Evolutionary conservation across 1,140 invertebrate genomes (phyloP), one percentile per base, ranked within the genome.

Genomic region (Parasteatoda tepidariorum): DNA sequence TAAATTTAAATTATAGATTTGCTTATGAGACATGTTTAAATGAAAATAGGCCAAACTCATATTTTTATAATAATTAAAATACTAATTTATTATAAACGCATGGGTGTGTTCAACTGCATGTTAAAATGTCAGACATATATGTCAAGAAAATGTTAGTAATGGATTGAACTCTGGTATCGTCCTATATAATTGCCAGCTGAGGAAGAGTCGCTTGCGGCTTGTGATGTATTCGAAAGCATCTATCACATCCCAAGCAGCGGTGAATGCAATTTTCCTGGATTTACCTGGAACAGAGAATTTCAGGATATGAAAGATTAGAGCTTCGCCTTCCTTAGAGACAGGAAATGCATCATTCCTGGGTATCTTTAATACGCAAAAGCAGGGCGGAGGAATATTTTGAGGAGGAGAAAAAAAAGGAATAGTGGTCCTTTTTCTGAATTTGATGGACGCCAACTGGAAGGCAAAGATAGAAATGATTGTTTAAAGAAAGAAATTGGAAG

Each of bases 261-360:
- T 6, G 33, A 48, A 68, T 68, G 66, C 66, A 68, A 68, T 68
- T 68, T 68, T 9, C 22, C 33, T 48, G 18, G 66, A 68, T 68
- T 68, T 68, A 68, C 34, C 66, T 26, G 34, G 66, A 48, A 24
- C 4, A 48, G 66, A 24, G 28, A 34, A 66, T 66, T 24, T 18
- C 38, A n/a, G 3, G n/a, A 15, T 15, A 1, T 48, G 33, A 68
- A 38, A 68, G 13, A 48, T 68, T 68, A 22, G 26, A 15, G 34
- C 38, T 68, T 68, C 31, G 33, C n/a, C n/a, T 68, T 48, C 31
- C 13, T 68, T 28, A 9, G 66, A 48, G n/a, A 11, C 9, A 0
- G 6, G 28, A 13, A 18, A 68, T 68, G 6, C 66, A 68, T 48
- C 66, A 68, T 68, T 68, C 48, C 22, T n/a, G n/a, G n/a, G 22